Percentiles rank a stretch among this genome's conserved stretches.
These are phyloP conservation scores for Drosophila varians DNA, from an alignment of 1,140 invertebrate genomes.

Conservation along the genomic window DNA sequence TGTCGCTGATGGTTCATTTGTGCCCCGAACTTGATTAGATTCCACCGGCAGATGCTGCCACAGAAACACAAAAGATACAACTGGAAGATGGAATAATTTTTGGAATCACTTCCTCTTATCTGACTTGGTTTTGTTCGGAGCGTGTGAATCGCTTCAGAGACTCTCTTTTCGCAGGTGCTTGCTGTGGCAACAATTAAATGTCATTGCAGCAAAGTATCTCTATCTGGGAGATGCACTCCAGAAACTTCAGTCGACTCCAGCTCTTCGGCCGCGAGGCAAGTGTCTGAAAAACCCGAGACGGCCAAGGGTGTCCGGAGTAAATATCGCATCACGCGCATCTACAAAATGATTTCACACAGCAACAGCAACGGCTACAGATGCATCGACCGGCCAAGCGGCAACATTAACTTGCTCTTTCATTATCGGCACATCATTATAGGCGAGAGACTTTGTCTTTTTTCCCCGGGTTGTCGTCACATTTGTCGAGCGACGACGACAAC, in stretches of 20 bases:
- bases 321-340: slow-evolving; percentile 72
- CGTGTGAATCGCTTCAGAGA: slow-evolving; percentile 11
- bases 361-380: slow-evolving; percentile 27
- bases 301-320: slow-evolving; percentile 43
- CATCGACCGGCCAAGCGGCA: slow-evolving; percentile 10
- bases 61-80: slow-evolving; percentile 17
- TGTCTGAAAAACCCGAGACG: not conserved
- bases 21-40: slow-evolving; percentile 30
- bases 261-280: not conserved
- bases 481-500: slow-evolving; percentile 7
- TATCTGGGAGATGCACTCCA: slow-evolving; percentile 4
- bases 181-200: slow-evolving; percentile 25
- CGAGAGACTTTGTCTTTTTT: slow-evolving; percentile 15
- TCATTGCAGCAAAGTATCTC: slow-evolving; percentile 21
- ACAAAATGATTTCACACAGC: slow-evolving; percentile 67
- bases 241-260: too few species aligned
- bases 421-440: slow-evolving; percentile 66
- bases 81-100: slow-evolving; percentile 13
- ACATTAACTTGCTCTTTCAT: slow-evolving; percentile 63
- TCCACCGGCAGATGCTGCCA: slow-evolving; percentile 24
- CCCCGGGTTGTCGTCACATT: slow-evolving; percentile 37
- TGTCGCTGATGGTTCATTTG: slow-evolving; percentile 1
- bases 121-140: not conserved
- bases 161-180: slow-evolving; percentile 20
- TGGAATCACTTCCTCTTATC: slow-evolving; percentile 3